Evolutionary conservation across 1,140 invertebrate species (phyloP).

Genomic region (Drosophila watanabei): DNA sequence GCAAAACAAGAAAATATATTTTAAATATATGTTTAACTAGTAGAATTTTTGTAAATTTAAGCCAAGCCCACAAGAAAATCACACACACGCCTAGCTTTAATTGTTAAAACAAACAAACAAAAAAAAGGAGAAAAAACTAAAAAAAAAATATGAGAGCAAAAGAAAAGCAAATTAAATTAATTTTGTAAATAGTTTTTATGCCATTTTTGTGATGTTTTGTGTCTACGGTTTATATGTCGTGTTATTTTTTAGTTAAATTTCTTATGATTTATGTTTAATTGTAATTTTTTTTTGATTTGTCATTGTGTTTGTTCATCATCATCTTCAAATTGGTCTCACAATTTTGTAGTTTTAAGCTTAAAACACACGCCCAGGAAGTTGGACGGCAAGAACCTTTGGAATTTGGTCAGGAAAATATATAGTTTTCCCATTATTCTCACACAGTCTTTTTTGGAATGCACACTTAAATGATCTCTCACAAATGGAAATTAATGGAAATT

Average conservation of each 20-base stretch:
- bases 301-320: constrained; percentile 57
- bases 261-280: constrained; percentile 62
- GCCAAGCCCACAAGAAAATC: constrained; percentile 42
- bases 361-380: constrained; percentile 47
- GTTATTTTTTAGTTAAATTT: constrained; percentile 81
- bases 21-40: constrained; percentile 74
- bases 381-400: constrained; percentile 46
- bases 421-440: constrained; percentile 29
- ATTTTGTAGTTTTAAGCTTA: constrained; percentile 64
- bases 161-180: constrained; percentile 26
- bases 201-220: constrained; percentile 81
- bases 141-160: constrained; percentile 21
- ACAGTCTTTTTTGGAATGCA: constrained; percentile 62
- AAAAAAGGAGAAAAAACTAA: constrained; percentile 41
- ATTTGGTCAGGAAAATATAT: constrained; percentile 12
- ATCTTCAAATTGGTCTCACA: constrained; percentile 83
- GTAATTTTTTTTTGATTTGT: constrained; percentile 62
- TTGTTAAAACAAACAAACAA: constrained; percentile 66
- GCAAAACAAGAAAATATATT: constrained; percentile 48
- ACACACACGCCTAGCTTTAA: constrained; percentile 73
- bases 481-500: constrained; percentile 71
- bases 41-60: constrained; percentile 65
- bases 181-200: constrained; percentile 74
- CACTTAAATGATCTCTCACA: constrained; percentile 73
- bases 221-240: constrained; percentile 64